Conservation (phyloP, 2,797 vertebrate species). For the Semaprochilodus insignis region DNA sequence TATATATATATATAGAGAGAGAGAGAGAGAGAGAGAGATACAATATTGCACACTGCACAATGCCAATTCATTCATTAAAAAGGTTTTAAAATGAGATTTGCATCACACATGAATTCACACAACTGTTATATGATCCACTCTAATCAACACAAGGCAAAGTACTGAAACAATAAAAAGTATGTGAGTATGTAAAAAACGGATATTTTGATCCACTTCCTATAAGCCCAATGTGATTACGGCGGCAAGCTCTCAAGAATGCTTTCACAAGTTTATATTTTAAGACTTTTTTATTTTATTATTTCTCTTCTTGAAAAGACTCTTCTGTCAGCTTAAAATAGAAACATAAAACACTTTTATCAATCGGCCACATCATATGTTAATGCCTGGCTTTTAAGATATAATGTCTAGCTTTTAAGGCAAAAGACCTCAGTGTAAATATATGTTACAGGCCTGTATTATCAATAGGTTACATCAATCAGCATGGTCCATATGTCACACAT, state of each 20-base stretch:
- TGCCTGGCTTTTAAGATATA: slow-evolving; percentile 52
- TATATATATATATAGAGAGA: too few relatives aligned
- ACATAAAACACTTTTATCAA: slow-evolving; percentile 28
- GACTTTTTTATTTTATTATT: not conserved
- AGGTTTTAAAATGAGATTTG: not conserved
- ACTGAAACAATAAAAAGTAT: not conserved
- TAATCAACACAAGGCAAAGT: not conserved
- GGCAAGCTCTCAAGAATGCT: not conserved
- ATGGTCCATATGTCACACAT: slow-evolving; percentile 55
- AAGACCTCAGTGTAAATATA: slow-evolving; percentile 53
- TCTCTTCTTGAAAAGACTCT: slow-evolving; percentile 19
- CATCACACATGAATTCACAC: not conserved
- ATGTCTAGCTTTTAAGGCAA: slow-evolving; percentile 54
- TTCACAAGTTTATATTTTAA: not conserved
- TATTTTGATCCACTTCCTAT: not conserved
- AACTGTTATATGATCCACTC: not conserved
- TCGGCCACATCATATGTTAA: slow-evolving; percentile 41
- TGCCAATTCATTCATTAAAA: not conserved
- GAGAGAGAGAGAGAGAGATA: too few relatives aligned
- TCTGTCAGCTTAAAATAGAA: slow-evolving; percentile 28
- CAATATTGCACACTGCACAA: not conserved
- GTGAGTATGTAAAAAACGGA: not conserved
- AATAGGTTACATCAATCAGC: slow-evolving; percentile 58
- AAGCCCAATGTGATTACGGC: not conserved
- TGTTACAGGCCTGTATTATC: slow-evolving; percentile 52